Conservation (phyloP, 92 coral and sea anemone species). For the Scolanthus callimorphus region DNA sequence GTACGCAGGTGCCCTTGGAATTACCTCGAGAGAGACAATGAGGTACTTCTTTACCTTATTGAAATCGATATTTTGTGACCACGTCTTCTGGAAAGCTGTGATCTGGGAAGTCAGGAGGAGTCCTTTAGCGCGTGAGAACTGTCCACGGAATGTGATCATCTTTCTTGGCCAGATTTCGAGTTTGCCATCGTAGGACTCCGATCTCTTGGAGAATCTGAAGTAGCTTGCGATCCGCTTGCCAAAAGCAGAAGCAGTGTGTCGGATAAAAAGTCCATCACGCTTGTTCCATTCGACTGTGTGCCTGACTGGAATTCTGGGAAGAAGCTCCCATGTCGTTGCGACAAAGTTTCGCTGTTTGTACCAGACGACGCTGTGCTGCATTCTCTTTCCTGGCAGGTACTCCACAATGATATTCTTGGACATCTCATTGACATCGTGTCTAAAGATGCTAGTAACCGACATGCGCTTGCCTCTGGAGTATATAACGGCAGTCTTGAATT, state of each 20-base stretch:
- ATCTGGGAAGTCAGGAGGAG: slow-evolving; percentile 56
- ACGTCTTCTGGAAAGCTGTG: slow-evolving; percentile 61
- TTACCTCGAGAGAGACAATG: slow-evolving; percentile 54
- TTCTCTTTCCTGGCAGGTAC: slow-evolving; percentile 75
- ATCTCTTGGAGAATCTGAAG: slow-evolving; percentile 35
- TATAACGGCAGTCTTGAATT: slow-evolving; percentile 50
- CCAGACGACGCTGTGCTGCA: slow-evolving; percentile 68
- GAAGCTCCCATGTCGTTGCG: slow-evolving; percentile 29
- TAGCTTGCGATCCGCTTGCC: slow-evolving; percentile 51
- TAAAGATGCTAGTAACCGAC: slow-evolving; percentile 47
- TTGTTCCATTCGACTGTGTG: slow-evolving; percentile 59
- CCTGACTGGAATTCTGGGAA: slow-evolving; percentile 49
- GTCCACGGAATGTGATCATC: slow-evolving; percentile 59
- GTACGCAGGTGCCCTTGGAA: slow-evolving; percentile 67
- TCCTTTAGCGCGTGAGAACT: slow-evolving; percentile 53
- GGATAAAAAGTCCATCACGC: slow-evolving; percentile 43
- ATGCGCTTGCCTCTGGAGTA: slow-evolving; percentile 71
- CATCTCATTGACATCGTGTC: slow-evolving; percentile 42
- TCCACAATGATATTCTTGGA: slow-evolving; percentile 52
- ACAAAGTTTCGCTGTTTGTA: slow-evolving; percentile 51
- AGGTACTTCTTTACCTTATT: slow-evolving; percentile 43
- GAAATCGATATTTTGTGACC: slow-evolving; percentile 75
- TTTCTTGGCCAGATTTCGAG: slow-evolving; percentile 56
- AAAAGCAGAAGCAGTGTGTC: slow-evolving; percentile 43
- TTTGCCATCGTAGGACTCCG: slow-evolving; percentile 53